phyloP scores from a whole-genome alignment of 2,797 vertebrate genomes.

The Mareca strepera region DNA sequence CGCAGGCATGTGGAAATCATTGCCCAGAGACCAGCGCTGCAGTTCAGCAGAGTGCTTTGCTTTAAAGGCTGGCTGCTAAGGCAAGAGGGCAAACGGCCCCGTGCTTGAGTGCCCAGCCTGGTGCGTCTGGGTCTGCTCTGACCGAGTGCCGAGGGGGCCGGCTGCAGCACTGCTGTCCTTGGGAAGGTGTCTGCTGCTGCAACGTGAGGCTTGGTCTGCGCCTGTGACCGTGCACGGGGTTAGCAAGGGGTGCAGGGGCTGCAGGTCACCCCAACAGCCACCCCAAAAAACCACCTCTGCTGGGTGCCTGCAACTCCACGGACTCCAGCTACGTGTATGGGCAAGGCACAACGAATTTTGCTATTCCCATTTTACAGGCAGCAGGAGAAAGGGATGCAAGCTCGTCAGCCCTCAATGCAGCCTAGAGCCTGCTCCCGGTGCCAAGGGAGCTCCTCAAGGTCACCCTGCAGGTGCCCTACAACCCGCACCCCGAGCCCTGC shows the following conservation, averaged over 20 bases:
- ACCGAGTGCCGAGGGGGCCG: not conserved
- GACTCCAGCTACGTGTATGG: accelerated
- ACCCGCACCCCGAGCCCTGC: not conserved
- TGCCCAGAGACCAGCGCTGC: not conserved
- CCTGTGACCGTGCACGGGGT: accelerated
- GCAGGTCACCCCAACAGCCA: not conserved
- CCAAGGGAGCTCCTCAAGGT: not conserved
- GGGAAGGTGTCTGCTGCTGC: not conserved
- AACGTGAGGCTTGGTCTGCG: not conserved
- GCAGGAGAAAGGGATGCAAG: not conserved
- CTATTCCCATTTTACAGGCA: not conserved
- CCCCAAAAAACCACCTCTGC: not conserved
- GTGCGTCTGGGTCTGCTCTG: accelerated
- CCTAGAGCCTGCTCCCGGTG: not conserved
- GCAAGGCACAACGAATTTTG: accelerated
- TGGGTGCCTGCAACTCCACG: not conserved
- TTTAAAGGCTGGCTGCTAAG: not conserved
- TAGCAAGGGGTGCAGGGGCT: not conserved
- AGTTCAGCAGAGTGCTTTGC: not conserved
- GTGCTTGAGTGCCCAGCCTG: not conserved
- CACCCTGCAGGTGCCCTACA: not conserved
- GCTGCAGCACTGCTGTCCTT: accelerated
- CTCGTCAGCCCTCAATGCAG: accelerated
- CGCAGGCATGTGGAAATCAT: constrained; percentile 37
- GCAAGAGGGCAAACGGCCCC: not conserved